Evolutionary conservation across 2,113 vertebrate genomes (phyloP).

Genomic region (Sebastes schlegelii): DNA sequence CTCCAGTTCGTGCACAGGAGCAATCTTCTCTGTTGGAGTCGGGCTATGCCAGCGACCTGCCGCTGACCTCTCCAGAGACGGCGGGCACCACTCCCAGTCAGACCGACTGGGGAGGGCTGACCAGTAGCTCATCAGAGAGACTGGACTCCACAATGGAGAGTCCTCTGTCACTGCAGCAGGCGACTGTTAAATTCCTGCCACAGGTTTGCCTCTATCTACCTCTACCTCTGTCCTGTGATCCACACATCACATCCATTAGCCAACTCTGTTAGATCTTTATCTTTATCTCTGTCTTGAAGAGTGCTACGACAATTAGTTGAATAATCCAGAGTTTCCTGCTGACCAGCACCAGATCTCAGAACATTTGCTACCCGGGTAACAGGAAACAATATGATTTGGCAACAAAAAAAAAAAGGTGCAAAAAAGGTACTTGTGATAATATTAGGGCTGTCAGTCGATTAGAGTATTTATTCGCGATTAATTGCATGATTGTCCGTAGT

Average conservation of each 20-base stretch:
- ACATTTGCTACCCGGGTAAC: neutral
- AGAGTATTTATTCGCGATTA: too few species aligned
- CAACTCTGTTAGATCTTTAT: neutral
- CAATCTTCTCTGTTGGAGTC: slow-evolving; percentile 74
- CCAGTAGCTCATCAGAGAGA: slow-evolving; percentile 82
- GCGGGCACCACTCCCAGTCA: slow-evolving; percentile 79
- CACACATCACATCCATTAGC: neutral
- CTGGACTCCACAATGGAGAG: slow-evolving; percentile 81
- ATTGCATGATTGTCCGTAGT: too few species aligned
- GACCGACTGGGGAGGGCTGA: slow-evolving; percentile 80
- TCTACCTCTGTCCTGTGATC: slow-evolving; percentile 1
- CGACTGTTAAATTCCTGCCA: slow-evolving; percentile 47
- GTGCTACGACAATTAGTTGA: neutral
- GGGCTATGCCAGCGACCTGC: slow-evolving; percentile 85
- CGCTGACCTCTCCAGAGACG: slow-evolving; percentile 82
- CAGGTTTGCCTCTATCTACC: slow-evolving; percentile 75
- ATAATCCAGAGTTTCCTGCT: neutral
- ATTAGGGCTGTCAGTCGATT: too few species aligned
- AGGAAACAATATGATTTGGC: neutral
- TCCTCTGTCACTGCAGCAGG: slow-evolving; percentile 73
- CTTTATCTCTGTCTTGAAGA: neutral
- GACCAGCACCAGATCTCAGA: neutral
- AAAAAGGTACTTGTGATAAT: too few species aligned
- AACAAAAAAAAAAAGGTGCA: neutral
- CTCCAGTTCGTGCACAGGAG: slow-evolving; percentile 35